phyloP scores from a whole-genome alignment of 2,797 vertebrate genomes.

The Selene dorsalis region DNA sequence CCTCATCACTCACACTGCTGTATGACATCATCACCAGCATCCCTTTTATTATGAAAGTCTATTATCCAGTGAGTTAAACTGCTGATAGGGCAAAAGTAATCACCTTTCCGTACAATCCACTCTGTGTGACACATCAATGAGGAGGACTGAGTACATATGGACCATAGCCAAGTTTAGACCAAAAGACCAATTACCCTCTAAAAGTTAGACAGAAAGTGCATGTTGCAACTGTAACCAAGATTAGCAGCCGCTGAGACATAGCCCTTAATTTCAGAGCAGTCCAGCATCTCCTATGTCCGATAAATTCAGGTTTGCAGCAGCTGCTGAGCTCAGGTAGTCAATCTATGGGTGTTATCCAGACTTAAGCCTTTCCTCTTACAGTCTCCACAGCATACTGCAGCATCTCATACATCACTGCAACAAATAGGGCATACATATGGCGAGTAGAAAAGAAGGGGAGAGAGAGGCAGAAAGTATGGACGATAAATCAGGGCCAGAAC shows the following conservation, averaged over 20 bases:
- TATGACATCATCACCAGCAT: slow-evolving; percentile 25
- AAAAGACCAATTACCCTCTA: slow-evolving; percentile 37
- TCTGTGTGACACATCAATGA: slow-evolving; percentile 34
- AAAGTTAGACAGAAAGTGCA: slow-evolving; percentile 38
- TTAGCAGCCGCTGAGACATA: slow-evolving; percentile 44
- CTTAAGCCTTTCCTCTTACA: slow-evolving; percentile 58
- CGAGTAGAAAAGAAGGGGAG: slow-evolving; percentile 30
- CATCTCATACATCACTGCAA: slow-evolving; percentile 72
- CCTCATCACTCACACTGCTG: slow-evolving; percentile 30
- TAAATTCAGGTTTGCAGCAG: slow-evolving; percentile 59
- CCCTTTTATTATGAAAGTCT: slow-evolving; percentile 20
- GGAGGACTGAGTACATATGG: slow-evolving; percentile 20
- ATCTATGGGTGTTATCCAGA: slow-evolving; percentile 67
- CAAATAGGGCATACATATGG: slow-evolving; percentile 63
- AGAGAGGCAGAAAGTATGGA: slow-evolving; percentile 38
- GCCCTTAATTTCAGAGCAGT: slow-evolving; percentile 54
- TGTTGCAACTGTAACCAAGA: slow-evolving; percentile 46
- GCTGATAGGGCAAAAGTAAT: slow-evolving; percentile 51
- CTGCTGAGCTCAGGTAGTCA: slow-evolving; percentile 70
- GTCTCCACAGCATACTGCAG: slow-evolving; percentile 61
- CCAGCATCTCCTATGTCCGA: slow-evolving; percentile 48
- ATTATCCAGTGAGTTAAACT: slow-evolving; percentile 38
- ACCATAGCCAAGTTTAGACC: slow-evolving; percentile 24
- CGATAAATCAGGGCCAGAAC: slow-evolving; percentile 35
- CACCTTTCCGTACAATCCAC: slow-evolving; percentile 41